These are phyloP conservation scores for Formica aserva DNA, from an alignment of 2,888 invertebrate species.

Conservation along the genomic window DNA sequence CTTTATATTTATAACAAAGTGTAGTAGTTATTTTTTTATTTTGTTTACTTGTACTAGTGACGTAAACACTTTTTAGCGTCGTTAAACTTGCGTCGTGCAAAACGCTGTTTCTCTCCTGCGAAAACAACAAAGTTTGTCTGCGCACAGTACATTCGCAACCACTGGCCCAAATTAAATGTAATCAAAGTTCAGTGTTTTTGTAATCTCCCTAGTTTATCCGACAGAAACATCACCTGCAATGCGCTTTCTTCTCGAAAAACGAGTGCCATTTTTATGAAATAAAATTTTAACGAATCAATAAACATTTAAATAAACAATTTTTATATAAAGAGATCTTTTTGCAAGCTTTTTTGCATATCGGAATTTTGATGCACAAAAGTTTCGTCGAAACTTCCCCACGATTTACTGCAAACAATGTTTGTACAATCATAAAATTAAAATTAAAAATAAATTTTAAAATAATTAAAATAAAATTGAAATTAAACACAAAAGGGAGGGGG, in stretches of 20 bases:
- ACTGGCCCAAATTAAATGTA: not conserved
- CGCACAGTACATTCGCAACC: not conserved
- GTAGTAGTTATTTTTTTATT: not conserved
- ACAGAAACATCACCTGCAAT: not conserved
- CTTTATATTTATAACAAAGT: constrained; percentile 15
- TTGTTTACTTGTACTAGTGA: not conserved
- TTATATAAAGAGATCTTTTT: not conserved
- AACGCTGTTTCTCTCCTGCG: not conserved
- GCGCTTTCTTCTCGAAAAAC: not conserved
- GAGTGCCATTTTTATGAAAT: not conserved
- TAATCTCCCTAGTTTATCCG: not conserved
- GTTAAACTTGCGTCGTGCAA: not conserved
- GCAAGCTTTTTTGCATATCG: not conserved
- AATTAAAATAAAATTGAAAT: too few species aligned
- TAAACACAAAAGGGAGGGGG: too few species aligned
- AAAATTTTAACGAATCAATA: not conserved
- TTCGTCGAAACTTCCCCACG: not conserved
- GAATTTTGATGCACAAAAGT: not conserved
- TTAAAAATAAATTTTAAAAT: too few species aligned
- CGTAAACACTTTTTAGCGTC: not conserved
- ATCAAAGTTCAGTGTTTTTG: not conserved
- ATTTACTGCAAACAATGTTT: not conserved
- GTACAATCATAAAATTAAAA: not conserved
- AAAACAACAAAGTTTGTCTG: not conserved
- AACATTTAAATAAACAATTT: not conserved